A percentile compares a stretch with the other conserved stretches of the same genome.
Conservation (phyloP, 2,797 vertebrate genomes). For the Halcyon smyrnensis region DNA sequence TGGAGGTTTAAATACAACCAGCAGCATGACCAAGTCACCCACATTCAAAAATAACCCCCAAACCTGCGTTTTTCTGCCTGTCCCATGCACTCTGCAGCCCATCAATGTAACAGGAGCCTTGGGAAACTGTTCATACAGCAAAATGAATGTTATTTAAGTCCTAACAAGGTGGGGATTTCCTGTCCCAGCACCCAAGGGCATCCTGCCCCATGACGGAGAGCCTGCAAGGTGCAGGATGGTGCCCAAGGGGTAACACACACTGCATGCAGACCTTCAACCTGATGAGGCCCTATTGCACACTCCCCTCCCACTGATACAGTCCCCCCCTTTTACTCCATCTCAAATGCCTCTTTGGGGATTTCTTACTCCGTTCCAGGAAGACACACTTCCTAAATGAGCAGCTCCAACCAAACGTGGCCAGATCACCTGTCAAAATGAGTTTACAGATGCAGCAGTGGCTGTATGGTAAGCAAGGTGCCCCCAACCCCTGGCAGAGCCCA, state of each 20-base stretch:
- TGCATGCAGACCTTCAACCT: neutral
- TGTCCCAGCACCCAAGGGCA: neutral
- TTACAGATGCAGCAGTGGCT: neutral
- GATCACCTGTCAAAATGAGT: accelerated
- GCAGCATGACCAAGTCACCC: neutral
- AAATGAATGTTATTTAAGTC: neutral
- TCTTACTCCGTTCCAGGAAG: neutral
- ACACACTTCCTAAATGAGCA: accelerated
- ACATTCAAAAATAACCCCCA: neutral
- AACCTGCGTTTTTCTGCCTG: neutral
- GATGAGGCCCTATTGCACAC: neutral
- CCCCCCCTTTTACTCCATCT: neutral
- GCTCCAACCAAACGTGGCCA: neutral
- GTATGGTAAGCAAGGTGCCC: neutral
- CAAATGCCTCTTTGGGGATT: neutral
- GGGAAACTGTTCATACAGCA: accelerated
- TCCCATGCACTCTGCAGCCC: neutral
- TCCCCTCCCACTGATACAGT: too few species aligned
- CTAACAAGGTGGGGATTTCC: neutral
- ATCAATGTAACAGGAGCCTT: accelerated
- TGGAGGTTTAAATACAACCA: neutral
- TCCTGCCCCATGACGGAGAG: neutral
- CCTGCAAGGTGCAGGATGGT: neutral
- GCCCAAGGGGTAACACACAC: neutral
- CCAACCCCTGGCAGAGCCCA: neutral